These are phyloP conservation scores for Nomada goodeniana DNA, from an alignment of 2,888 invertebrate genomes.

Conservation along the genomic window DNA sequence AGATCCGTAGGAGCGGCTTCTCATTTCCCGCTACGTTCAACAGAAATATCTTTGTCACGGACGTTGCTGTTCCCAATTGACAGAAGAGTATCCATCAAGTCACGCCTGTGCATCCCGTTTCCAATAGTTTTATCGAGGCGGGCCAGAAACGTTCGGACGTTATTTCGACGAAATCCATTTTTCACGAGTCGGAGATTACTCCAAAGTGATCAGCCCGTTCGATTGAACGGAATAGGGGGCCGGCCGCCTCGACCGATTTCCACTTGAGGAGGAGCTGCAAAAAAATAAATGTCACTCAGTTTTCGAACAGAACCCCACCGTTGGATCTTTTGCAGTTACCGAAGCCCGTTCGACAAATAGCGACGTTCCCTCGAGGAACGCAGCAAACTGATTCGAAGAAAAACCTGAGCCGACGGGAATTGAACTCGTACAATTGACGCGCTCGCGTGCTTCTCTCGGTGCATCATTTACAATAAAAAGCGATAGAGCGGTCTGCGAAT, in stretches of 20 bases:
- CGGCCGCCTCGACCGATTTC: conserved; percentile 32
- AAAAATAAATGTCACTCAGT: conserved; percentile 44
- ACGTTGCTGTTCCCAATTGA: neutral
- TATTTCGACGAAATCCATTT: conserved; percentile 33
- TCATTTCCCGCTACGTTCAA: neutral
- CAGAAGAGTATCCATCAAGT: neutral
- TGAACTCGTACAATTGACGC: no score
- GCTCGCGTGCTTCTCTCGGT: no score
- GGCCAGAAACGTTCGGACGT: neutral
- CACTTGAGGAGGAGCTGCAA: conserved; percentile 42
- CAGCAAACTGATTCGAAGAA: neutral
- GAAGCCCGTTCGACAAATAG: neutral
- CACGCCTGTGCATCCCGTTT: neutral
- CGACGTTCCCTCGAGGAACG: neutral
- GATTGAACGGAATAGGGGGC: neutral
- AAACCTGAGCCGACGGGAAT: no score
- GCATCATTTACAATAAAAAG: no score
- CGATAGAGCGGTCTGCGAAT: no score
- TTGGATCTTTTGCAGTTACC: neutral
- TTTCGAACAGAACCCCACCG: conserved; percentile 45
- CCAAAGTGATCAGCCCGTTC: conserved; percentile 24
- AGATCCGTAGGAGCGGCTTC: neutral
- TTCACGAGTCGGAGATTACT: conserved; percentile 25
- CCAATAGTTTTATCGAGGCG: neutral
- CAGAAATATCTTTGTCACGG: neutral